Evolutionary conservation across 2,797 vertebrate species (phyloP).

Genomic region (Amphiprion clarkii): DNA sequence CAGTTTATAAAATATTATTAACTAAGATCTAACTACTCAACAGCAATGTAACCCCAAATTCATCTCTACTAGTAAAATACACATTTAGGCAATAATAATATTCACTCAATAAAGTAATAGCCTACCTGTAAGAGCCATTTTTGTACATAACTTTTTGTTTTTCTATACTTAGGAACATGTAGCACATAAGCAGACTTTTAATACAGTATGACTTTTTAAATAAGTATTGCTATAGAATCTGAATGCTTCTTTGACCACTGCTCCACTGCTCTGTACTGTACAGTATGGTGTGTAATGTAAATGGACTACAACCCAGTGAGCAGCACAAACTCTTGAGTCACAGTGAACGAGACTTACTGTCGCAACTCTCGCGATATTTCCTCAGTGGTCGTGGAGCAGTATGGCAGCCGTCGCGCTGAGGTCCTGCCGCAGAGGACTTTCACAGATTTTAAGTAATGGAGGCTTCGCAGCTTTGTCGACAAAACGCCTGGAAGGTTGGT

Average conservation of each 20-base stretch:
- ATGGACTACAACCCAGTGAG: slow-evolving; percentile 6
- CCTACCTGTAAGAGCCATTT: neutral
- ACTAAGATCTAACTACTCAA: neutral
- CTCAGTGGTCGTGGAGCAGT: slow-evolving; percentile 65
- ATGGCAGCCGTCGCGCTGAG: slow-evolving; percentile 85
- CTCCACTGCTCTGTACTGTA: neutral
- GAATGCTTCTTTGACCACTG: neutral
- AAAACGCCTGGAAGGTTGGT: slow-evolving; percentile 74
- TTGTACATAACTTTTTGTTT: neutral
- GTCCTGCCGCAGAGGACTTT: slow-evolving; percentile 82
- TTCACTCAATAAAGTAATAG: too few relatives aligned
- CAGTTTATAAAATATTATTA: neutral
- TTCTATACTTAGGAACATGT: neutral
- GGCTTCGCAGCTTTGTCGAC: slow-evolving; percentile 58
- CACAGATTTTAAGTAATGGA: slow-evolving; percentile 72
- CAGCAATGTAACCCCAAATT: too few relatives aligned
- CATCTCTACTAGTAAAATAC: too few relatives aligned
- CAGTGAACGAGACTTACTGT: slow-evolving; percentile 7
- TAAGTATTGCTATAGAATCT: neutral
- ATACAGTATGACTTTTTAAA: neutral
- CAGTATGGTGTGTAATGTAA: neutral
- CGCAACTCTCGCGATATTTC: slow-evolving; percentile 73
- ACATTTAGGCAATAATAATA: too few relatives aligned
- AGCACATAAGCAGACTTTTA: neutral
- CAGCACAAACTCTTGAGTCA: too few relatives aligned